Evolutionary conservation across 1,140 invertebrate species (phyloP).

Genomic region (Atta cephalotes): DNA sequence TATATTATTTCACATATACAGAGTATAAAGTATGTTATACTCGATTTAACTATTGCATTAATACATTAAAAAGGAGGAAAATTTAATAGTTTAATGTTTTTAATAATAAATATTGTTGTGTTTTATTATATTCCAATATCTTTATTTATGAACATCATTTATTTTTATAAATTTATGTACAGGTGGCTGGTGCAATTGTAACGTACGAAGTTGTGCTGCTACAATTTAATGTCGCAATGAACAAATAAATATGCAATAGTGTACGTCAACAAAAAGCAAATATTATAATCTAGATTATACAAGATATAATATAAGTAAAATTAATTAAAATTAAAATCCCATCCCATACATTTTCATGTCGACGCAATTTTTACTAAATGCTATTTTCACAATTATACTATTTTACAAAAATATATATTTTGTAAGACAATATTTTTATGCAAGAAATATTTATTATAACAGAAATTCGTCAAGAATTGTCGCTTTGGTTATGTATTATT

Average conservation of each 20-base stretch:
- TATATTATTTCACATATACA: not conserved
- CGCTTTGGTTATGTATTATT: not conserved
- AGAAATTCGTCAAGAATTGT: not conserved
- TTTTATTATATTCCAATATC: not conserved
- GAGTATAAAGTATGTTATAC: not conserved
- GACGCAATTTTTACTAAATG: not conserved
- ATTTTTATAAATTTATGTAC: conserved; percentile 50
- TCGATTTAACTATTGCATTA: not conserved
- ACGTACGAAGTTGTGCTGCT: conserved; percentile 86
- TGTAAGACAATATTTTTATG: not conserved
- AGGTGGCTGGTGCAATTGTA: conserved; percentile 86
- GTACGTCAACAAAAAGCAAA: conserved; percentile 1
- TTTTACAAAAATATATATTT: conserved; percentile 8
- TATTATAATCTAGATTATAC: not conserved
- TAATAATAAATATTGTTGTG: not conserved
- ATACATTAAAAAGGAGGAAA: not conserved
- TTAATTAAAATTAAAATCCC: not conserved
- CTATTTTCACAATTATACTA: not conserved
- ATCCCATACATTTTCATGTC: not conserved
- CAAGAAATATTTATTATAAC: not conserved
- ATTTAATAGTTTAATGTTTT: conserved; percentile 2
- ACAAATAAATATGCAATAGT: conserved; percentile 54
- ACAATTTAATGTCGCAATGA: conserved; percentile 83
- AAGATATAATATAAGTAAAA: conserved; percentile 9
- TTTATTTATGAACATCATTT: conserved; percentile 1